phyloP scores from a whole-genome alignment of 2,113 vertebrate species.

The Mesembrinibis cayennensis region DNA sequence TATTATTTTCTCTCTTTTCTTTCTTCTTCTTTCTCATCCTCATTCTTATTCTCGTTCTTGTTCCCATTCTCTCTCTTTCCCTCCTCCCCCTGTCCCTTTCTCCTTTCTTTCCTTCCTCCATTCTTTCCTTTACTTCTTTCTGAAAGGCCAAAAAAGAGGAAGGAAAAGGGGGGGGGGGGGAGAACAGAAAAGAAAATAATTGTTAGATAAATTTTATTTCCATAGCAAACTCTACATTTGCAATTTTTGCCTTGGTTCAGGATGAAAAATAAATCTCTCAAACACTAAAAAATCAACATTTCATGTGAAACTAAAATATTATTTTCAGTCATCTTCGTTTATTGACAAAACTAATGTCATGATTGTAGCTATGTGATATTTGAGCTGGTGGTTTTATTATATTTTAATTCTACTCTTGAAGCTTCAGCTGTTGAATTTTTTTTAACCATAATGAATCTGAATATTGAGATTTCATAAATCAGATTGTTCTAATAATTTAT shows the following conservation, averaged over 20 bases:
- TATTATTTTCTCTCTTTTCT: neutral
- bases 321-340: neutral
- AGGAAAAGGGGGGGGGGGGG: accelerated
- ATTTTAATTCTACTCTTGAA: neutral
- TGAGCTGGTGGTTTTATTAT: neutral
- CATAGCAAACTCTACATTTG: neutral
- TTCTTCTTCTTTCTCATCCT: neutral
- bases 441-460: neutral
- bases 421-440: neutral
- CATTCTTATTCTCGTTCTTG: neutral
- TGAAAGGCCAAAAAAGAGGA: neutral
- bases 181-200: neutral
- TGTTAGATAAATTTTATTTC: neutral
- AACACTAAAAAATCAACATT: neutral
- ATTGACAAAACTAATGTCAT: neutral
- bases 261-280: neutral
- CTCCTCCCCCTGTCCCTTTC: too few relatives aligned
- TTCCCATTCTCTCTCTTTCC: neutral
- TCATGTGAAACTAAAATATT: neutral
- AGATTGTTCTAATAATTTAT: neutral
- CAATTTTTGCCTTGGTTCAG: neutral
- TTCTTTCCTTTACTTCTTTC: neutral
- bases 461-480: neutral
- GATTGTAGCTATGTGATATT: neutral
- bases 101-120: neutral